phyloP scores from a whole-genome alignment of 2,797 vertebrate species.

The Sciurus vulgaris region DNA sequence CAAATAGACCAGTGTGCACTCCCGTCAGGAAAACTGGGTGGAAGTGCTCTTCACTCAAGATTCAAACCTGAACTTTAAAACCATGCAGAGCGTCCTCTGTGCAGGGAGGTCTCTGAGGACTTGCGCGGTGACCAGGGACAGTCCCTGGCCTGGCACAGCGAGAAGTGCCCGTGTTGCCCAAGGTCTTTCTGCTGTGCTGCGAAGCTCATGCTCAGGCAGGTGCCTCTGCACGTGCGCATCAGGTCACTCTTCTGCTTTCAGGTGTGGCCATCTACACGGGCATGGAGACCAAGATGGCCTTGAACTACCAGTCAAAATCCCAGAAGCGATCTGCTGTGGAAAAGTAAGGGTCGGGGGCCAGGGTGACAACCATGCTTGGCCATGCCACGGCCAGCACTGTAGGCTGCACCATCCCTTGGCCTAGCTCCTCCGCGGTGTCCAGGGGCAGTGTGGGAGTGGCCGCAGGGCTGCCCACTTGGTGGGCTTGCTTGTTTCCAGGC shows the following conservation, averaged over 20 bases:
- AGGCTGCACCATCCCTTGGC: too few species aligned
- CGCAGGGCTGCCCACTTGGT: not conserved
- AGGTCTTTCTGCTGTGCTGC: fast-evolving
- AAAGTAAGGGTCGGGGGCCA: slow-evolving; percentile 91
- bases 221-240: not conserved
- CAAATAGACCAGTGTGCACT: not conserved
- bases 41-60: too few species aligned
- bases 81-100: too few species aligned
- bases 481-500: fast-evolving
- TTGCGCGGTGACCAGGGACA: too few species aligned
- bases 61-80: not conserved
- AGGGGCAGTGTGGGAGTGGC: not conserved
- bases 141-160: not conserved
- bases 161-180: fast-evolving
- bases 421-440: not conserved
- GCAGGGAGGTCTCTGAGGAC: not conserved
- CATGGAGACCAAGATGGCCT: slow-evolving; percentile 99
- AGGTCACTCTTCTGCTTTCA: slow-evolving; percentile 80
- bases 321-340: slow-evolving; percentile 98
- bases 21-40: not conserved
- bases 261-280: slow-evolving; percentile 98
- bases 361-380: too few species aligned
- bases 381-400: not conserved
- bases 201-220: fast-evolving
- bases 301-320: slow-evolving; percentile 98